Conservation (phyloP, 2,888 invertebrate genomes). For the Beris chalybata region DNA sequence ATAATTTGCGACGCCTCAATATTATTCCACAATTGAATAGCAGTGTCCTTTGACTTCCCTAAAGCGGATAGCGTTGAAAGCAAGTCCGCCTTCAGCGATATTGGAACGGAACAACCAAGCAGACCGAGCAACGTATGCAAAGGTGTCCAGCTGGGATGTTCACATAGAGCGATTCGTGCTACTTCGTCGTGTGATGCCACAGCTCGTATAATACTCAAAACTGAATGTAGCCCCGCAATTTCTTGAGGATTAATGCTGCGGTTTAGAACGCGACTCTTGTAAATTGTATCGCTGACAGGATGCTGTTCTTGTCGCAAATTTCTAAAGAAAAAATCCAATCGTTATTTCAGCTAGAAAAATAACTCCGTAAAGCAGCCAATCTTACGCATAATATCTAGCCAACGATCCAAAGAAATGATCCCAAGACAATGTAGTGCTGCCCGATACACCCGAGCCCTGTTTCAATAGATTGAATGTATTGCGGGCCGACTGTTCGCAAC, state of each 20-base stretch:
- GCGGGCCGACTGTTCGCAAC: constrained; percentile 73
- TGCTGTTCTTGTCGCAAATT: constrained; percentile 72
- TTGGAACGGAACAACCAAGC: constrained; percentile 83
- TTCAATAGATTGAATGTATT: constrained; percentile 78
- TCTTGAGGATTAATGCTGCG: constrained; percentile 76
- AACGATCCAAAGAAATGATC: constrained; percentile 85
- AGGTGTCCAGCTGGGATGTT: constrained; percentile 87
- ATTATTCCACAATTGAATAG: constrained; percentile 81
- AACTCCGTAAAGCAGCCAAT: not conserved
- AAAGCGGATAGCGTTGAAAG: constrained; percentile 78
- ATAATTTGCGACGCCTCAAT: constrained; percentile 82
- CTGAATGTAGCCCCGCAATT: constrained; percentile 82
- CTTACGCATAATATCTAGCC: constrained; percentile 68
- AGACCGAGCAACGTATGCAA: constrained; percentile 78
- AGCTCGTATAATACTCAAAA: constrained; percentile 73
- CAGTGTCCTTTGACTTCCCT: constrained; percentile 75
- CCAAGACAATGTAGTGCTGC: constrained; percentile 69
- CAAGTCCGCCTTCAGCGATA: constrained; percentile 81
- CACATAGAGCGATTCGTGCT: constrained; percentile 79
- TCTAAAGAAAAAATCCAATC: constrained; percentile 48
- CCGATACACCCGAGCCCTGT: constrained; percentile 61
- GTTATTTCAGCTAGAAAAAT: not conserved
- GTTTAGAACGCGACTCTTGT: constrained; percentile 60
- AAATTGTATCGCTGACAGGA: constrained; percentile 67
- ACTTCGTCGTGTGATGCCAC: constrained; percentile 80